phyloP scores from a whole-genome alignment of 2,113 vertebrate species.

The Syrmaticus mikado region DNA sequence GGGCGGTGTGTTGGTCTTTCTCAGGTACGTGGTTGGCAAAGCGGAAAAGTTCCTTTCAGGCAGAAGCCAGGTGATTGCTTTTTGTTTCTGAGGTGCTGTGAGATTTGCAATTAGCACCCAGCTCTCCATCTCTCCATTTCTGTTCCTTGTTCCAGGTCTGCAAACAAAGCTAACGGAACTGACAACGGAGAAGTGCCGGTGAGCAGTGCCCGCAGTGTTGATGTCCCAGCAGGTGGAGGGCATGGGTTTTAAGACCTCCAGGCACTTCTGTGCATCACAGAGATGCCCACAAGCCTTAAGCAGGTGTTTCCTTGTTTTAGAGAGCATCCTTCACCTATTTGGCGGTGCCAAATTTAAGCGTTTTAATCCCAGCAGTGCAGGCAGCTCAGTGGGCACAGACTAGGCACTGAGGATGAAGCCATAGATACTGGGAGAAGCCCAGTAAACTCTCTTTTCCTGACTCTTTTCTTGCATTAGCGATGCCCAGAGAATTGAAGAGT shows the following conservation, averaged over 20 bases:
- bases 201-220: conserved; percentile 47
- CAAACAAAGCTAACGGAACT: conserved; percentile 89
- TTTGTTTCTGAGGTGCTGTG: not conserved
- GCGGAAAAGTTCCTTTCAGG: not conserved
- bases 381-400: fast-evolving
- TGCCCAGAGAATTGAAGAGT: conserved; percentile 89
- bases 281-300: not conserved
- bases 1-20: not conserved
- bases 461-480: conserved; percentile 77
- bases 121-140: not conserved
- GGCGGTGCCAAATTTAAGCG: not conserved
- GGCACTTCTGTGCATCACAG: not conserved
- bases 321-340: not conserved
- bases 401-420: not conserved
- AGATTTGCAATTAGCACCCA: not conserved
- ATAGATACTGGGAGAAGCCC: not conserved
- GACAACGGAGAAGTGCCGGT: conserved; percentile 92
- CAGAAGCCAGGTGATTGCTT: fast-evolving
- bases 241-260: not conserved
- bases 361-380: not conserved
- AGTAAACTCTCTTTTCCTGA: not conserved
- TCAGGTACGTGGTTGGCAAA: not conserved
- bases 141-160: conserved; percentile 78
- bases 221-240: fast-evolving
- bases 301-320: not conserved